Conservation (phyloP, 2,797 vertebrate species). For the Lutjanus campechanus region DNA sequence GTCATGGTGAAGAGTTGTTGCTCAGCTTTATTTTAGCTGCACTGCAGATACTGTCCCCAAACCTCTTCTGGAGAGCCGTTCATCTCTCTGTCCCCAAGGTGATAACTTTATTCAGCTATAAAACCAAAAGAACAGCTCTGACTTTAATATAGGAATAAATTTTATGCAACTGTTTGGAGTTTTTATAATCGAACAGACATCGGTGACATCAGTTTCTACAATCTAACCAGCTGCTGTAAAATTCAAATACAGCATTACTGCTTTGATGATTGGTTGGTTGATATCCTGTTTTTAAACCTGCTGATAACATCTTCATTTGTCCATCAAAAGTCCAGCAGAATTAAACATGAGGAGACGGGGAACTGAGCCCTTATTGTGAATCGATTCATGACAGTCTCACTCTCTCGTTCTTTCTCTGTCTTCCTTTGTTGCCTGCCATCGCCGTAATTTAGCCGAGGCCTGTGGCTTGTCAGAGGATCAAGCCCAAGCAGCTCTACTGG, state of each 20-base stretch:
- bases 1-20: slow-evolving; percentile 25
- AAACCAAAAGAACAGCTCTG: slow-evolving; percentile 17
- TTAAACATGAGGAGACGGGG: slow-evolving; percentile 30
- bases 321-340: slow-evolving; percentile 16
- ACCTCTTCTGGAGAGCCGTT: slow-evolving; percentile 28
- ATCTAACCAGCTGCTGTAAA: not conserved
- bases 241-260: not conserved
- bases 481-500: slow-evolving; percentile 60
- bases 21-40: slow-evolving; percentile 58
- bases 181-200: too few relatives aligned
- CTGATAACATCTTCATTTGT: not conserved
- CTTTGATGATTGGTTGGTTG: not conserved
- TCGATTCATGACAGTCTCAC: slow-evolving; percentile 33
- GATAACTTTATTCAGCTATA: slow-evolving; percentile 34
- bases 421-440: slow-evolving; percentile 45
- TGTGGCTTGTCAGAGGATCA: slow-evolving; percentile 63
- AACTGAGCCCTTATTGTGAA: slow-evolving; percentile 41
- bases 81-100: slow-evolving; percentile 50
- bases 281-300: slow-evolving; percentile 1
- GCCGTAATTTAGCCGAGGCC: slow-evolving; percentile 56
- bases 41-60: slow-evolving; percentile 43
- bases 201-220: not conserved
- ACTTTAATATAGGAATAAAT: slow-evolving; percentile 2
- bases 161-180: not conserved
- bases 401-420: slow-evolving; percentile 1